Percentiles rank a stretch among this genome's conserved stretches.
Conservation (phyloP, 2,113 vertebrate species). For the Mesoclemmys tuberculata region DNA sequence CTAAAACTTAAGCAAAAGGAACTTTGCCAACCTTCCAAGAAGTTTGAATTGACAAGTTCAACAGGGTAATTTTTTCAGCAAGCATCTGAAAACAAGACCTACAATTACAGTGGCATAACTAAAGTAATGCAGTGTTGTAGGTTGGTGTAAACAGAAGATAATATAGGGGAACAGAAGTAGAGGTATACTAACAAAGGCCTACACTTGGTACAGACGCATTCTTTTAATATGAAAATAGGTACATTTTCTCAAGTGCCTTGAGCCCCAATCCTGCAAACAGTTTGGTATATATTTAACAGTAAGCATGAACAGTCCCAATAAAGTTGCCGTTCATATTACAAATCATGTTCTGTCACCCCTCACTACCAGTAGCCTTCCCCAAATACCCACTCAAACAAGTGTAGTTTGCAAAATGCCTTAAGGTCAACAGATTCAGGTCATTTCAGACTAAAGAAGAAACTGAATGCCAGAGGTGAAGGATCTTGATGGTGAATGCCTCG, state of each 20-base stretch:
- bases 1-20: too few relatives aligned
- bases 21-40: too few relatives aligned
- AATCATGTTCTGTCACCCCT: too few relatives aligned
- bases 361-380: too few relatives aligned
- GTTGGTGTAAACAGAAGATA: background rate
- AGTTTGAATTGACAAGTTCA: background rate
- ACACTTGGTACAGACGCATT: background rate
- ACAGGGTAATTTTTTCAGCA: background rate
- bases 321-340: too few relatives aligned
- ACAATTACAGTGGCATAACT: background rate
- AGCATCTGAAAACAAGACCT: background rate
- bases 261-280: background rate
- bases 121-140: background rate
- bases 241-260: background rate
- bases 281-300: background rate
- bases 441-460: background rate
- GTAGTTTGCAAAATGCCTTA: background rate
- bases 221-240: background rate
- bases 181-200: background rate
- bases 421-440: background rate
- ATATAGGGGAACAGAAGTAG: background rate
- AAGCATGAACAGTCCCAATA: too few relatives aligned
- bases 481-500: background rate
- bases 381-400: too few relatives aligned
- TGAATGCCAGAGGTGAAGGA: background rate